Conservation (phyloP, 1,140 invertebrate genomes). For the Akabosia matsudoensis region DNA sequence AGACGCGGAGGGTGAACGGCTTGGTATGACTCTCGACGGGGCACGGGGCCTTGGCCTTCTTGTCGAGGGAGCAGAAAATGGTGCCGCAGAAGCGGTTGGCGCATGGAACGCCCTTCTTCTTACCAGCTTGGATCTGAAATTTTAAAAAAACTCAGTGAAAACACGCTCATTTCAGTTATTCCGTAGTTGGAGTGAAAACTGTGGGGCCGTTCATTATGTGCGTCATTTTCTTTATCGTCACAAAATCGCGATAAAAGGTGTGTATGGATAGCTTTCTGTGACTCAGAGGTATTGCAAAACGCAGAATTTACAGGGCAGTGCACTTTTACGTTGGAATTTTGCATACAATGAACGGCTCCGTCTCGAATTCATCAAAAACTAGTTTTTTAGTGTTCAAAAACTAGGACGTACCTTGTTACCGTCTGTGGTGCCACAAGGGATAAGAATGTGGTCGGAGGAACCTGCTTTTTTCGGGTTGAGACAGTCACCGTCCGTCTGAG, state of each 20-base stretch:
- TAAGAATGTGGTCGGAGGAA: conserved; percentile 46
- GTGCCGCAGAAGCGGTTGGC: conserved; percentile 47
- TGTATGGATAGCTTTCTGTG: too few species aligned
- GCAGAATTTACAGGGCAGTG: too few species aligned
- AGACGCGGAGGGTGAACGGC: conserved; percentile 47
- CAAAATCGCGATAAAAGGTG: too few species aligned
- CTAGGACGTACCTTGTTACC: conserved; percentile 49
- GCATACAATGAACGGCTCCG: conserved; percentile 5
- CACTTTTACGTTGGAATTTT: too few species aligned
- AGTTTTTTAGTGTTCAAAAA: too few species aligned
- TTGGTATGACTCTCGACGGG: conserved; percentile 47
- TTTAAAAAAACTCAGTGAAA: neutral
- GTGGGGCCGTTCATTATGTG: too few species aligned
- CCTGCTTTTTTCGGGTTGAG: conserved; percentile 47
- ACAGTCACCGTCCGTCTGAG: conserved; percentile 47
- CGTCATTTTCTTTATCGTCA: too few species aligned
- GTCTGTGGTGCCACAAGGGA: conserved; percentile 47
- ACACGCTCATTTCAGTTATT: too few species aligned
- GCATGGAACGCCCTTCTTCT: conserved; percentile 48
- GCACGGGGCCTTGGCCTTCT: conserved; percentile 46
- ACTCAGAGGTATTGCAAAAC: too few species aligned
- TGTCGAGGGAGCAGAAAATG: conserved; percentile 47
- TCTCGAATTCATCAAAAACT: too few species aligned
- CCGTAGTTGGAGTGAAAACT: too few species aligned
- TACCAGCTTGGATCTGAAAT: conserved; percentile 47